Base-by-base conservation (phyloP, 2,888 invertebrate species). In the Megamerina dolium region DNA sequence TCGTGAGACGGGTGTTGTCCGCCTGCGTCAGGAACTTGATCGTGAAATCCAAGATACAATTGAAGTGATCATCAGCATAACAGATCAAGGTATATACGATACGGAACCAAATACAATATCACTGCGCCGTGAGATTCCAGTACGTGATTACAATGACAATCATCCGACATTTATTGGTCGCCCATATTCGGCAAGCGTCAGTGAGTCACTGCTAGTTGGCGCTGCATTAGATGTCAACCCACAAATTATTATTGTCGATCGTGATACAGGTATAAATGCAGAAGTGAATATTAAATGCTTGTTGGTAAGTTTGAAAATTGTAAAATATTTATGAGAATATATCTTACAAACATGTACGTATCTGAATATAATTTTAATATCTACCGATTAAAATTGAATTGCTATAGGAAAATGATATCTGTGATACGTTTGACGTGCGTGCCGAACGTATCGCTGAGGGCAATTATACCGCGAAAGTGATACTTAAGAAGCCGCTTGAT, bases 81-180 rank as follows among this genome's bases (percentile, higher is more conserved):
- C 87, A 54, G 87, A 87, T 64, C 84, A 85, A 64, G 79, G 79
- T 2, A 68, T 83, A 51, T 80, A 76, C 1, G 80, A 81, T 37
- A 77, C 81, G 1, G 86, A 87, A 54, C 84, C 87, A 0, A 86
- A 87, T 56, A 88, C 87, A 2, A 80, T 88, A 9, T 87, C 87
- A 0, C 70, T 87, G 21, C 75, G 87, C 5, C 74, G 87, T 17
- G 84, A 86, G 56, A 84, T 90, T 30, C 81, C 83, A 0, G 80
- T 89, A 5, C 73, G 79, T 13, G 90, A 90, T 58, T 81, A 82
- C 16, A 91, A 90, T 59, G 90, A 90, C 66, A 90, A 89, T 61
- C 74, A 79, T 1, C 89, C 89, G 1, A 74, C 78, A 12, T 88
- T 87, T 61, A 75, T 79, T 52, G 83, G 82, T 29, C 73, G 85